Base-by-base conservation (phyloP, 2,113 vertebrate species). In the Brachirus orientalis region DNA sequence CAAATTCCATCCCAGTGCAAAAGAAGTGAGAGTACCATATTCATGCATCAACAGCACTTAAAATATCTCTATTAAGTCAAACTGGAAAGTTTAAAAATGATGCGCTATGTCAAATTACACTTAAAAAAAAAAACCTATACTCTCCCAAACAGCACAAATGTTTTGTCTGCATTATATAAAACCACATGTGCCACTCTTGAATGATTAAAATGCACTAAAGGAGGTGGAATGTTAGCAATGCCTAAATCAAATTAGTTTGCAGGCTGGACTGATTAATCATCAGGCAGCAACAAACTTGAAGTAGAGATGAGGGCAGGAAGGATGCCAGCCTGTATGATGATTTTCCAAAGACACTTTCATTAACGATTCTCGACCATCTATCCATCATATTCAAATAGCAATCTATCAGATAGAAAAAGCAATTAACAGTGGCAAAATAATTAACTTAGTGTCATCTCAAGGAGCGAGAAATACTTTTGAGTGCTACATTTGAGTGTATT, bases 361-460 rank as follows among this genome's bases (percentile, higher is more conserved):
- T 70, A 64, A 59, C 58, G 38, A 7, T 20, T 1, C 13, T 19
- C 16, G 38, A n/a, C 18, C 3, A 12, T 56, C 9, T 37, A 70
- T 79, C 50, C 50, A 65, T 79, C 59, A 69, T 74, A 41, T 18
- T 69, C 47, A 73, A 63, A 73, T 2, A 18, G 48, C 43, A 65
- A 59, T 64, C 11, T 65, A 19, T 59, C n/a, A 28, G 40, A 60
- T 16, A 33, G 33, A 63, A 69, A 46, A 46, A 57, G 11, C 48
- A 68, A 63, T 63, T 33, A 63, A 47, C 10, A 52, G n/a, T 10
- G 1, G 6, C 17, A 43, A 41, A 55, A 67, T 44, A 37, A 64
- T 54, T 59, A 40, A 20, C n/a, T 63, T 18, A 37, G 36, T 46
- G 33, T 33, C 62, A 46, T 35, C 57, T 60, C 0, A 40, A 22